Evolutionary conservation across 1,140 invertebrate genomes (phyloP).

Genomic region (Bombus superbus): DNA sequence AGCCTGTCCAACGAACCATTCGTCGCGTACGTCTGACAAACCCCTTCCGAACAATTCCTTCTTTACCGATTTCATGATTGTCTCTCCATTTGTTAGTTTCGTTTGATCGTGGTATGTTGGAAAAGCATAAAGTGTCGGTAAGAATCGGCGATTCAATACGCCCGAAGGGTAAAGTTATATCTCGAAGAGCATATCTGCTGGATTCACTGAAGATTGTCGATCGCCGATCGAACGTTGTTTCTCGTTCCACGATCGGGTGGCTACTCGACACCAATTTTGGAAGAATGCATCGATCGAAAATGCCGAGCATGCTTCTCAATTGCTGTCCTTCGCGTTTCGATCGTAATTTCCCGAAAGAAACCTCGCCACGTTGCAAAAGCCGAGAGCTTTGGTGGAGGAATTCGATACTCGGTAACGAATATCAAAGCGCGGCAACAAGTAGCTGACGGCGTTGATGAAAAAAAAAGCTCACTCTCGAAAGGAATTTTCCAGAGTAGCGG

Average conservation of each 20-base stretch:
- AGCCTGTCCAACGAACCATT: slow-evolving; percentile 63
- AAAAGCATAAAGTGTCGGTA: not conserved
- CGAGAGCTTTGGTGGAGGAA: not conserved
- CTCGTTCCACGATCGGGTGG: not conserved
- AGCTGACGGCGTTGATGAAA: not conserved
- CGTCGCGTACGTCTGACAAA: slow-evolving; percentile 70
- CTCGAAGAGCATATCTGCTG: not conserved
- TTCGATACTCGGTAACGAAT: not conserved
- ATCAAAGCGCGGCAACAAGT: not conserved
- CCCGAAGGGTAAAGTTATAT: not conserved
- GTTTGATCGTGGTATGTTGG: too few relatives aligned
- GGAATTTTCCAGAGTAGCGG: slow-evolving; percentile 21
- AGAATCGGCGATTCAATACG: not conserved
- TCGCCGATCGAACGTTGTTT: slow-evolving; percentile 12
- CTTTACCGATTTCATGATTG: slow-evolving; percentile 41
- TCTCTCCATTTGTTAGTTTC: too few relatives aligned
- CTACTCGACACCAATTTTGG: not conserved
- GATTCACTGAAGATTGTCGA: slow-evolving; percentile 21
- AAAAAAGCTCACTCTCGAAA: not conserved
- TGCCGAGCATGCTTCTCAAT: not conserved
- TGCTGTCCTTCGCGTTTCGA: not conserved
- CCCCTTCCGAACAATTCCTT: slow-evolving; percentile 71
- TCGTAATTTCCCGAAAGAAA: not conserved
- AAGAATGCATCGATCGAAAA: not conserved
- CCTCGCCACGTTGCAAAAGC: fast-evolving